Evolutionary conservation across 2,113 vertebrate species (phyloP).

Genomic region (Halichoeres trimaculatus): DNA sequence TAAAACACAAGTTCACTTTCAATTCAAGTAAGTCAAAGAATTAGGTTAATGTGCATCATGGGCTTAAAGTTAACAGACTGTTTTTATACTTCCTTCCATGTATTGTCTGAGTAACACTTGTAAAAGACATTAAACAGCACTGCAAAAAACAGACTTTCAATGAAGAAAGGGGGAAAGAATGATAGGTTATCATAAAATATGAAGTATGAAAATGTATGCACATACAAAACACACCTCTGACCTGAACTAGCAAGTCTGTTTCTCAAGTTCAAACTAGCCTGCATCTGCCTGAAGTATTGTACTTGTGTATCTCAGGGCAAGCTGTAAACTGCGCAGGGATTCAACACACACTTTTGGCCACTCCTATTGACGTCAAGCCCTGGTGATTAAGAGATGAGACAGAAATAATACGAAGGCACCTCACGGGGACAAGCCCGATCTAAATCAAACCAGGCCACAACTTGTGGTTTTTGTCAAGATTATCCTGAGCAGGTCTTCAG

Average conservation of each 20-base stretch:
- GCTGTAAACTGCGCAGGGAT: constrained; percentile 33
- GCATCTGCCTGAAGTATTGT: neutral
- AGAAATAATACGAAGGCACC: constrained; percentile 44
- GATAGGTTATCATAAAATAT: neutral
- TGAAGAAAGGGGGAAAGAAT: too few species aligned
- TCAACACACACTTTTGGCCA: constrained; percentile 44
- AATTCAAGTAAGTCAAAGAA: neutral
- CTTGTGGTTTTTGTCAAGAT: neutral
- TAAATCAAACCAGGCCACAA: constrained; percentile 19
- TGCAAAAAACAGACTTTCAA: too few species aligned
- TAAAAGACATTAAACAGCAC: neutral
- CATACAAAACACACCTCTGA: neutral
- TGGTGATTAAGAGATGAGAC: constrained; percentile 73
- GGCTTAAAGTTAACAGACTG: neutral
- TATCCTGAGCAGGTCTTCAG: neutral
- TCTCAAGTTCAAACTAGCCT: constrained; percentile 41
- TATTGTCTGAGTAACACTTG: constrained; percentile 20
- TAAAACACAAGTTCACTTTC: neutral
- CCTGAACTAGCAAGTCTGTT: neutral
- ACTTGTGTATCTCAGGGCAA: constrained; percentile 24
- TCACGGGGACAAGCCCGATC: constrained; percentile 17
- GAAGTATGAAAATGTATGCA: neutral
- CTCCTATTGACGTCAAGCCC: constrained; percentile 73
- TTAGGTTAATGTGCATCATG: neutral
- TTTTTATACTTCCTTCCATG: constrained; percentile 42